Conservation (phyloP, 1,140 invertebrate species). For the Hylaeus anthracinus region DNA sequence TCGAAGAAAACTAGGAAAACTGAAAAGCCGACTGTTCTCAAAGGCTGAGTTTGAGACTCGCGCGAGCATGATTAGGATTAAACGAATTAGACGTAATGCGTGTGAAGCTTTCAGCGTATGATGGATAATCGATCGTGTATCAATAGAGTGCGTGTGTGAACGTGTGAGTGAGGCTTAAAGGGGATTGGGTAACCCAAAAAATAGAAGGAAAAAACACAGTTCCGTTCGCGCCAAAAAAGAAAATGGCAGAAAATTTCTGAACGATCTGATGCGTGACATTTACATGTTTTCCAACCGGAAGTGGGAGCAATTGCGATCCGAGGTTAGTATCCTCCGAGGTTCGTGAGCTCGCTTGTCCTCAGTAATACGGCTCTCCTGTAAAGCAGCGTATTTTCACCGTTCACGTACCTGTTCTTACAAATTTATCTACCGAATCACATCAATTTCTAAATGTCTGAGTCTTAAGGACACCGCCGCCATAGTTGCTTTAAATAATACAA, state of each 20-base stretch:
- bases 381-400: constrained; percentile 30
- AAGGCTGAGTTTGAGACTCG: background rate
- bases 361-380: constrained; percentile 41
- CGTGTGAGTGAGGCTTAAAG: background rate
- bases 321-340: constrained; percentile 33
- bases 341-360: constrained; percentile 29
- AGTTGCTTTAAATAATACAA: no score
- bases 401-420: background rate
- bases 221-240: constrained; percentile 15
- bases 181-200: constrained; percentile 45
- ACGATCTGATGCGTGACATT: constrained; percentile 37
- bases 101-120: background rate
- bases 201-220: constrained; percentile 17
- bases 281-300: constrained; percentile 44
- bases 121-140: background rate
- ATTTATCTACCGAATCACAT: constrained; percentile 2
- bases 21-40: constrained; percentile 12
- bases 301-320: constrained; percentile 11
- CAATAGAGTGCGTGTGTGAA: background rate
- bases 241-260: constrained; percentile 9
- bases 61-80: background rate
- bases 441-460: background rate
- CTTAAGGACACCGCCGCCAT: no score
- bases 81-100: background rate
- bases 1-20: constrained; percentile 18